These are phyloP conservation scores for Orgyia antiqua DNA, from an alignment of 2,888 invertebrate species.

Conservation along the genomic window DNA sequence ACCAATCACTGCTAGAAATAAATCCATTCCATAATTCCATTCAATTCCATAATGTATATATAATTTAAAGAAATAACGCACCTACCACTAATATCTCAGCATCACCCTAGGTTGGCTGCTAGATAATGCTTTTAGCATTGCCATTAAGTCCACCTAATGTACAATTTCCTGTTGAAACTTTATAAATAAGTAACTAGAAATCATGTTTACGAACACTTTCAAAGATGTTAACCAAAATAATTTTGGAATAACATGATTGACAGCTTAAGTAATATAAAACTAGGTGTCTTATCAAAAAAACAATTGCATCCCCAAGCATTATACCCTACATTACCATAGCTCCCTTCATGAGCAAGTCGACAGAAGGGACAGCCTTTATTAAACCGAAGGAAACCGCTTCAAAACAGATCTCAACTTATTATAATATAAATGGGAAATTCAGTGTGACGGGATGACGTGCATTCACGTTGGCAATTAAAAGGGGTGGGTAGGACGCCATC, in stretches of 20 bases:
- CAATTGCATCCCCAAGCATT: slow-evolving; percentile 21
- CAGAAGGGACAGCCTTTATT: slow-evolving; percentile 31
- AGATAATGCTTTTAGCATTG: no score
- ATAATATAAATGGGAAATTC: slow-evolving; percentile 74
- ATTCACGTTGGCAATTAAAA: slow-evolving; percentile 70
- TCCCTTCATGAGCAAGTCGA: slow-evolving; percentile 12
- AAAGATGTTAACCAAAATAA: no score
- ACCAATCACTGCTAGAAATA: no score
- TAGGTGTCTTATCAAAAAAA: slow-evolving; percentile 9
- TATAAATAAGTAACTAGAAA: no score
- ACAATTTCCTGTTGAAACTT: no score
- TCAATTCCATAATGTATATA: no score
- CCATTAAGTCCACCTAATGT: no score
- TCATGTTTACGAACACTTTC: no score
- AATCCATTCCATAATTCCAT: no score
- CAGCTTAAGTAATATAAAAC: slow-evolving; percentile 7
- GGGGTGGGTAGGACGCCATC: slow-evolving; percentile 57
- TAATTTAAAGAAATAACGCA: no score
- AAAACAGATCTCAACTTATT: slow-evolving; percentile 56
- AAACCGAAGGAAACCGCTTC: slow-evolving; percentile 31
- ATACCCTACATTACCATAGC: slow-evolving; percentile 20
- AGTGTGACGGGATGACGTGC: slow-evolving; percentile 58
- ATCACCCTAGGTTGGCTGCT: no score
- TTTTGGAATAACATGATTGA: slow-evolving; percentile 7
- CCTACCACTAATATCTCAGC: no score